Conservation (phyloP, 1,140 invertebrate species). For the Muscidifurax raptorellus region DNA sequence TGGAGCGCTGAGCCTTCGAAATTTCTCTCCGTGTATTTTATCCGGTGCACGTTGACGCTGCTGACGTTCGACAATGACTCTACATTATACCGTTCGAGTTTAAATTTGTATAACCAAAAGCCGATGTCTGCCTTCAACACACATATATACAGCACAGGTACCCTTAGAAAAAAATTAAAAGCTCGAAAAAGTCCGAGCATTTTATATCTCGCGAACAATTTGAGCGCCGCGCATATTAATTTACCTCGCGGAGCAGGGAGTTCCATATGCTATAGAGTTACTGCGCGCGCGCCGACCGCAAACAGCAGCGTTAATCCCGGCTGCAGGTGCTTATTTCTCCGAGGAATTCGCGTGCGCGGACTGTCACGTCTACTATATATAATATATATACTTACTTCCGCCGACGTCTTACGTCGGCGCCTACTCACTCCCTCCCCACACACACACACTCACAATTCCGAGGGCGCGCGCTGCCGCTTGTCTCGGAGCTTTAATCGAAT, state of each 20-base stretch:
- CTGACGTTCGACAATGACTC: too few species aligned
- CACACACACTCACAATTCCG: not conserved
- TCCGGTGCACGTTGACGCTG: too few species aligned
- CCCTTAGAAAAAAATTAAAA: too few species aligned
- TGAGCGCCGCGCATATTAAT: not conserved
- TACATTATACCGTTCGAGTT: too few species aligned
- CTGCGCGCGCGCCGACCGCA: too few species aligned
- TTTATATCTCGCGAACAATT: not conserved
- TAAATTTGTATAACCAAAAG: too few species aligned
- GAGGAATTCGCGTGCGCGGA: not conserved
- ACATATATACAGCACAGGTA: too few species aligned
- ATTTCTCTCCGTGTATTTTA: too few species aligned
- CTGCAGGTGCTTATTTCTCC: not conserved
- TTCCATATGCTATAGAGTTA: not conserved
- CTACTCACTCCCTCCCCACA: not conserved
- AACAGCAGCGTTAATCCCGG: not conserved
- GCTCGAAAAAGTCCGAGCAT: not conserved
- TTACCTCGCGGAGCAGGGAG: not conserved
- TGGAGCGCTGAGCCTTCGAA: too few species aligned
- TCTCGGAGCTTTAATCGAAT: constrained; percentile 41
- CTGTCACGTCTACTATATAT: not conserved
- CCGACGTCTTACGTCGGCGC: not conserved
- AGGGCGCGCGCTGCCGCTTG: not conserved
- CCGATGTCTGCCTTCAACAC: too few species aligned
- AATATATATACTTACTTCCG: too few species aligned